These are phyloP conservation scores for Plotosus lineatus DNA, from an alignment of 2,113 vertebrate genomes.

Conservation along the genomic window DNA sequence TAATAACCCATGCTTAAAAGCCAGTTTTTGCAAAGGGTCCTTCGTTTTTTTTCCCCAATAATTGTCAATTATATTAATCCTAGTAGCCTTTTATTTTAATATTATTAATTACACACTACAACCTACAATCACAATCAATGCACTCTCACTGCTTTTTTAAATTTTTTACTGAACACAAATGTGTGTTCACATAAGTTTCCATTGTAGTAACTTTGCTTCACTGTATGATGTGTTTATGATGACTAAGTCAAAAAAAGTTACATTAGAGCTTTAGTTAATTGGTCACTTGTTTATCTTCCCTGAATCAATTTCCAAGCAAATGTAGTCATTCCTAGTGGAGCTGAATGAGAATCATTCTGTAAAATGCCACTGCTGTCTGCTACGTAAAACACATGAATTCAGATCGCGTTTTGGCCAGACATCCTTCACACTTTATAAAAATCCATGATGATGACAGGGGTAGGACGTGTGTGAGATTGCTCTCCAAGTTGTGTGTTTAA, in stretches of 20 bases:
- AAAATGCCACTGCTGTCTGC: constrained; percentile 49
- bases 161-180: constrained; percentile 60
- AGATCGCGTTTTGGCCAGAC: constrained; percentile 23
- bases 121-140: constrained; percentile 26
- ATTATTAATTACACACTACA: background rate
- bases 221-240: constrained; percentile 45
- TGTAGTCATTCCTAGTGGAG: constrained; percentile 46
- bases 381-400: constrained; percentile 48
- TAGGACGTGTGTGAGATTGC: too few species aligned
- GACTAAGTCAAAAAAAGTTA: constrained; percentile 52
- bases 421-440: constrained; percentile 55
- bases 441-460: too few species aligned
- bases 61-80: background rate
- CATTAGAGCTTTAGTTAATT: constrained; percentile 51
- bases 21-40: too few species aligned
- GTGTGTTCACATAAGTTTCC: constrained; percentile 48
- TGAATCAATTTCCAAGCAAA: constrained; percentile 34
- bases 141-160: constrained; percentile 33
- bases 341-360: constrained; percentile 45
- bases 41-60: too few species aligned
- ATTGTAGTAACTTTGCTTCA: constrained; percentile 38
- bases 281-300: constrained; percentile 46
- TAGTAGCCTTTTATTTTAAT: background rate
- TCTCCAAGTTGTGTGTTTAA: too few species aligned
- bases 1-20: too few species aligned